Conservation (phyloP, 2,888 invertebrate genomes). For the Sphaeridia pumilis region DNA sequence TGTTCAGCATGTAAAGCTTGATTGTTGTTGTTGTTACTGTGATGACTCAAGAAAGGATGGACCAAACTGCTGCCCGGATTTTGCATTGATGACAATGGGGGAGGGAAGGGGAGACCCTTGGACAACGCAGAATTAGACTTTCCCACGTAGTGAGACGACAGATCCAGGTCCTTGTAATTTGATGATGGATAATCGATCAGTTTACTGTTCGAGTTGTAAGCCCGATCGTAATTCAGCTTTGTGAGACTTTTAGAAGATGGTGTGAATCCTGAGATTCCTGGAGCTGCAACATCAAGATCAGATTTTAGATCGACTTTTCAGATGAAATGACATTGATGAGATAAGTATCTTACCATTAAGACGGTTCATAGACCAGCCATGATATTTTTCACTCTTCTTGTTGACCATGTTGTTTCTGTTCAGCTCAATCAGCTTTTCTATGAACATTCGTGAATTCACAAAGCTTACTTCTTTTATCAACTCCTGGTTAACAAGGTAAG, state of each 20-base stretch:
- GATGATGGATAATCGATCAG: slow-evolving; percentile 7
- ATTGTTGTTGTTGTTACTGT: background rate
- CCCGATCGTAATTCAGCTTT: slow-evolving; percentile 14
- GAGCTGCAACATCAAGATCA: slow-evolving; percentile 2
- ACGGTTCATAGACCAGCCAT: slow-evolving; percentile 16
- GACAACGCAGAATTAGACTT: slow-evolving; percentile 13
- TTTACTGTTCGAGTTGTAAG: slow-evolving; percentile 9
- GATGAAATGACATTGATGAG: background rate
- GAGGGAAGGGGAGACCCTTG: slow-evolving; percentile 11
- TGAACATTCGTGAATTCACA: slow-evolving; percentile 15
- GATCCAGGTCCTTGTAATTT: slow-evolving; percentile 6
- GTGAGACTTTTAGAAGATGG: slow-evolving; percentile 14
- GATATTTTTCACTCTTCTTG: slow-evolving; percentile 16
- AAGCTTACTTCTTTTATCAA: slow-evolving; percentile 15
- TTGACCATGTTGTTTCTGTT: slow-evolving; percentile 14
- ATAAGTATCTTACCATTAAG: slow-evolving; percentile 1
- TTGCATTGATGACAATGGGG: slow-evolving; percentile 2
- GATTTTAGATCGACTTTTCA: background rate
- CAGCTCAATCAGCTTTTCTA: slow-evolving; percentile 15
- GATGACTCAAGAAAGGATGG: background rate
- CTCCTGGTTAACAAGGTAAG: slow-evolving; percentile 15
- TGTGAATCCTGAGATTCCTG: slow-evolving; percentile 12
- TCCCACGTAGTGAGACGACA: slow-evolving; percentile 4
- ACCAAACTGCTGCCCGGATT: background rate
- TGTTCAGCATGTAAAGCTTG: slow-evolving; percentile 1